Evolutionary conservation across 2,113 vertebrate species (phyloP).

Genomic region (Origma solitaria): DNA sequence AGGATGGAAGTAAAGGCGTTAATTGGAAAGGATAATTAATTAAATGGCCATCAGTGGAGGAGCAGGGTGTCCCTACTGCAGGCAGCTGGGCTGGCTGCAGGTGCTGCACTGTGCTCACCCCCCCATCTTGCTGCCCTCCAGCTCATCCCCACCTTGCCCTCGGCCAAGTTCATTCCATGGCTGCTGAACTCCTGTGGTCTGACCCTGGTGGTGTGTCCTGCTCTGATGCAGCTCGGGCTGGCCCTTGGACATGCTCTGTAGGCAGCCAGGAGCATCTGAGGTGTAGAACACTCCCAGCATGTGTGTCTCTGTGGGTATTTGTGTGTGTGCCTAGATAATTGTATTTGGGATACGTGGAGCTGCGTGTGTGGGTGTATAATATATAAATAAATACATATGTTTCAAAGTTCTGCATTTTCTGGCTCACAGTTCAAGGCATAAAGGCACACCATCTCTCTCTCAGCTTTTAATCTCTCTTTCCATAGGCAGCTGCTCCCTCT

Average conservation of each 20-base stretch:
- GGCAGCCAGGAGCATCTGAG: background rate
- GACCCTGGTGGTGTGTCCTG: accelerated
- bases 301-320: background rate
- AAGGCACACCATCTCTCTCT: background rate
- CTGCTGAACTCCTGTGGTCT: accelerated
- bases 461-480: constrained; percentile 19
- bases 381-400: background rate
- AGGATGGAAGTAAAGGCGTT: background rate
- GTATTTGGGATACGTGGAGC: background rate
- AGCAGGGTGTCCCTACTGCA: background rate
- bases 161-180: accelerated
- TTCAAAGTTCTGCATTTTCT: background rate
- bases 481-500: constrained; percentile 30
- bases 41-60: background rate
- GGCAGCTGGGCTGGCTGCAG: background rate
- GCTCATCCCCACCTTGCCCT: background rate
- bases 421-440: background rate
- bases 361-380: background rate
- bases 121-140: background rate
- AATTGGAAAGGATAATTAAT: background rate
- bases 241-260: accelerated
- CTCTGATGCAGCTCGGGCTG: background rate
- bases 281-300: accelerated
- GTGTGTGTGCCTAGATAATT: background rate
- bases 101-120: background rate